Base-by-base conservation (phyloP, 2,797 vertebrate species). In the Echeneis naucrates region DNA sequence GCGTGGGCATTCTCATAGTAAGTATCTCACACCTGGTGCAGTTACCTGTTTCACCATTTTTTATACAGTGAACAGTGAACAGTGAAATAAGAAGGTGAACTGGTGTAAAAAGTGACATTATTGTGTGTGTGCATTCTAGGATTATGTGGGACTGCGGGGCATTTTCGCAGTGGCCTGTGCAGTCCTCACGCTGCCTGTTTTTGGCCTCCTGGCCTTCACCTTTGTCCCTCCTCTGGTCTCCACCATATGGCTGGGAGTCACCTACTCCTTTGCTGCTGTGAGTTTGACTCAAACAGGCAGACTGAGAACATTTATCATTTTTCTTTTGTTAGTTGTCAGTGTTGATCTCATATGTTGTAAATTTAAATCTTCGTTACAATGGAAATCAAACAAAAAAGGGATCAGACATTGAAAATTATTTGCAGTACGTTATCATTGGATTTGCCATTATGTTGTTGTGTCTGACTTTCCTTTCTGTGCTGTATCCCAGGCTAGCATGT, bases 221-320 rank as follows among this genome's bases (percentile, higher is more conserved):
- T 95, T 94, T 7, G 93, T 96, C 30, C 91, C 95, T 21, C 95
- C 91, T 0, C 88, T 96, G 17, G 92, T 96, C 59, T 95, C 87
- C 48, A 96, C 95, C 68, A 47, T 94, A 60, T 95, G 96, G 94
- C 82, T 96, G 8, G 94, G 95, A 4, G 82, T 96, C 80, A 96
- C 95, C 17, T 95, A 96, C 64, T 96, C 95, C 30, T 96, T 96
- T 13, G 94, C 95, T 78, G 95, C 95, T 33, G 93, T 95, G 87
- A 95, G 94, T 91, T 68, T 4, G 11, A 4, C 23, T 58, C 23
- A 47, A 17, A 35, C 17, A 13, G 4, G 19, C 19, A 23, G n/a
- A n/a, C 6, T n/a, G 14, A 8, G 2, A 11, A 37, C n/a, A 35
- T 12, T 8, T 35, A 2, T 24, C 5, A n/a, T 56, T 12, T 19